phyloP scores from a whole-genome alignment of 1,140 invertebrate genomes.

The Platorchestia sp. region DNA sequence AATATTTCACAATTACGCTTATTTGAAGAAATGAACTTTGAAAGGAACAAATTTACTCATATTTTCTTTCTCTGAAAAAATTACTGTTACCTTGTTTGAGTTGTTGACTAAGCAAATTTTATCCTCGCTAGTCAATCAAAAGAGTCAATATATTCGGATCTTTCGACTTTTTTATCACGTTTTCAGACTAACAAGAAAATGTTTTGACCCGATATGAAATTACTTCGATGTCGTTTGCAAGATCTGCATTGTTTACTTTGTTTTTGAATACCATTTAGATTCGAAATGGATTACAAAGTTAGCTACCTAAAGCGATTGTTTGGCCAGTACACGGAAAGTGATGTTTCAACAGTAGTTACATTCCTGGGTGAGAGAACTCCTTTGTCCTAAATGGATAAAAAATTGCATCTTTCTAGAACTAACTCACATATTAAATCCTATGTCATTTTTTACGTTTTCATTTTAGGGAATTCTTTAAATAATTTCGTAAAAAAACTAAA shows the following conservation, averaged over 20 bases:
- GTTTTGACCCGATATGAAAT: neutral
- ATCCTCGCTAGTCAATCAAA: neutral
- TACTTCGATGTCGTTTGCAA: neutral
- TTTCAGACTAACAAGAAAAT: neutral
- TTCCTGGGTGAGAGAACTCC: neutral
- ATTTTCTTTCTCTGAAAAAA: neutral
- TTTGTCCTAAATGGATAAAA: too few species aligned
- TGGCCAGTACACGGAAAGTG: neutral
- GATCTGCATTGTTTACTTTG: neutral
- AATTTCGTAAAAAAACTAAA: too few species aligned
- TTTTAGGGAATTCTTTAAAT: too few species aligned
- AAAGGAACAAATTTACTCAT: neutral
- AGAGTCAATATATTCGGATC: neutral
- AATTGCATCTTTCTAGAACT: too few species aligned
- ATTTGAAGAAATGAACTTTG: too few species aligned
- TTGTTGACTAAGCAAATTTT: neutral
- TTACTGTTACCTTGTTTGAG: neutral
- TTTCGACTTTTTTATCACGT: neutral
- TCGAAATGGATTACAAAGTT: neutral
- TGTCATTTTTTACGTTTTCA: too few species aligned
- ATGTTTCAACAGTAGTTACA: neutral
- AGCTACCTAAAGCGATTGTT: too few species aligned
- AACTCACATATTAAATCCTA: too few species aligned
- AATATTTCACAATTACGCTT: too few species aligned
- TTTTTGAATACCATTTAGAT: neutral